phyloP scores from a whole-genome alignment of 2,113 vertebrate species.

The Acanthisitta chloris region DNA sequence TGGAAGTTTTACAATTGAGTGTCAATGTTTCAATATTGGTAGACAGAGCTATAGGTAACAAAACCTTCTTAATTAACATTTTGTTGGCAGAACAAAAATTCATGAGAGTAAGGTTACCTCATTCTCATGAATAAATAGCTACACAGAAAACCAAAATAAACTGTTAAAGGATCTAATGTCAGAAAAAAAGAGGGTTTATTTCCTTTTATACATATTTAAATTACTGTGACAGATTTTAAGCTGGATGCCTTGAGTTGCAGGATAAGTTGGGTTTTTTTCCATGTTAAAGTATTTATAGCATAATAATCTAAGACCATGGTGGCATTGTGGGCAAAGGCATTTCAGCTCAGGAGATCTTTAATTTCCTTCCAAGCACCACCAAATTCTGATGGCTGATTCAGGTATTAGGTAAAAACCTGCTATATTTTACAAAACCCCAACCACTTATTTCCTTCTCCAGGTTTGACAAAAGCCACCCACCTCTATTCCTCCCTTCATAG shows the following conservation, averaged over 20 bases:
- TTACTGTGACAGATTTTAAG: background rate
- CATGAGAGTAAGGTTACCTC: background rate
- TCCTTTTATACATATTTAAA: background rate
- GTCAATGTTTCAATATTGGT: background rate
- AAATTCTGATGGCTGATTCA: background rate
- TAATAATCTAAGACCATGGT: background rate
- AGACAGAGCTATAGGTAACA: background rate
- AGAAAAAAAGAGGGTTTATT: background rate
- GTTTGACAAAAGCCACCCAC: background rate
- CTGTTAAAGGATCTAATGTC: background rate
- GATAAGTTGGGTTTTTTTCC: background rate
- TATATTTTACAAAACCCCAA: background rate
- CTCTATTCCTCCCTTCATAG: background rate
- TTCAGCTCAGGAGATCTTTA: background rate
- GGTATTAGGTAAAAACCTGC: background rate
- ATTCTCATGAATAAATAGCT: background rate
- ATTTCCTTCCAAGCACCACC: background rate
- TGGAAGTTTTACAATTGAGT: background rate
- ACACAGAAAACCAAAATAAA: background rate
- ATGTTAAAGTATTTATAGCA: background rate
- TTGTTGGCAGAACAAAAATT: background rate
- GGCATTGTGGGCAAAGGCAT: background rate
- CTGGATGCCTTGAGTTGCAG: background rate
- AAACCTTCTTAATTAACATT: background rate
- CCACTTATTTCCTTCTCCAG: background rate